Evolutionary conservation across 2,888 invertebrate genomes (phyloP).

Genomic region (Trisateles emortualis): DNA sequence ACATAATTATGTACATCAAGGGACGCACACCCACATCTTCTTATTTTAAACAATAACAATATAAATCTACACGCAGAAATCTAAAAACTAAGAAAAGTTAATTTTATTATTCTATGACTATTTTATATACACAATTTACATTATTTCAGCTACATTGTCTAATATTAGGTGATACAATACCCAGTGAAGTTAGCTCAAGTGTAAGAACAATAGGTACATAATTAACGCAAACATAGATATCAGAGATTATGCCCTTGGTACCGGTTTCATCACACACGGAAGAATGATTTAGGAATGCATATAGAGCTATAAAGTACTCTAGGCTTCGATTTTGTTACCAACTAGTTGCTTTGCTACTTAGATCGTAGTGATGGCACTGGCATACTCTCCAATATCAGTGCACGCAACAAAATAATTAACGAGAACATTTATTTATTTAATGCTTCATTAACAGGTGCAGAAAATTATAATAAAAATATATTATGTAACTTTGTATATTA

Average conservation of each 20-base stretch:
- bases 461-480: slow-evolving; percentile 60
- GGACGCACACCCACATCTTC: slow-evolving; percentile 57
- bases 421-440: slow-evolving; percentile 51
- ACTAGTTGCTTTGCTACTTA: too few species aligned
- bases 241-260: neutral
- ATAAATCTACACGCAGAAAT: slow-evolving; percentile 66
- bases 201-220: neutral
- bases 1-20: slow-evolving; percentile 61
- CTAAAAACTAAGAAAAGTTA: slow-evolving; percentile 65
- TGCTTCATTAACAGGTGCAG: slow-evolving; percentile 77
- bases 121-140: slow-evolving; percentile 84
- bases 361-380: too few species aligned
- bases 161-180: slow-evolving; percentile 37
- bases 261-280: too few species aligned
- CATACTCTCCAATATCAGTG: too few species aligned
- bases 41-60: slow-evolving; percentile 62
- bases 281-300: too few species aligned
- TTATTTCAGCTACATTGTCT: slow-evolving; percentile 60
- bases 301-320: too few species aligned
- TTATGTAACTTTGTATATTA: slow-evolving; percentile 62
- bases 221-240: neutral
- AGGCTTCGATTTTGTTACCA: too few species aligned
- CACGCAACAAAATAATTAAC: slow-evolving; percentile 38
- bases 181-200: slow-evolving; percentile 16
- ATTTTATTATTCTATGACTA: slow-evolving; percentile 71